Evolutionary conservation across 2,888 invertebrate species (phyloP), one percentile per base, ranked within the genome.

Genomic region (Achlya flavicornis): DNA sequence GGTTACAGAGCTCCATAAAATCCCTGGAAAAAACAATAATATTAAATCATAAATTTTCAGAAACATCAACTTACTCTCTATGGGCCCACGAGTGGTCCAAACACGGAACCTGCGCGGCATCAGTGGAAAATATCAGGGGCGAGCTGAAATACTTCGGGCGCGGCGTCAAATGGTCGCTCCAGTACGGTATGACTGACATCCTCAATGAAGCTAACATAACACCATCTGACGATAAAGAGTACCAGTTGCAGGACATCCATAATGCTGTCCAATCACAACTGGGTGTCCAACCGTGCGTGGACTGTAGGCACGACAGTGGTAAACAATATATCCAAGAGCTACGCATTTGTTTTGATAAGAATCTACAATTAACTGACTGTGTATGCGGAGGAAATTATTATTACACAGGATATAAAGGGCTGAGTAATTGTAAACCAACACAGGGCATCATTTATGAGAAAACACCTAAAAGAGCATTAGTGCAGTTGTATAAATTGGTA

Each of bases 81-180:
- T 97, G 97, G 97, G 91, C 95, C 65, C 97, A 97, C 78, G 97
- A 97, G 84, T 97, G 97, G 97, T 84, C 91, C 0, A 97, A 97
- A 78, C 97, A 97, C 82, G 97, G 97, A 3, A 97, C 97, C 0
- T 97, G 97, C 80, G 96, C 97, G 2, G 93, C 95, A 0, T 72
- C 85, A 5, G 70, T 97, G 4, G 90, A 95, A 0, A 74, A 86
- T 4, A 80, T 97, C 0, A 91, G 95, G 71, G 94, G 94, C 19
- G 96, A 97, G 77, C 75, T 92, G 0, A 96, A 96, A 77, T 97
- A 97, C 83, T 97, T 97, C 78, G 82, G 87, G 0, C 91, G 95
- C 70, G 97, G 96, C 0, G 79, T 97, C 4, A 79, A 89, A 1
- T 95, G 96, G 94, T 90, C 95, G 3, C 85, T 94, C 48, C 80